Evolutionary conservation across 2,797 vertebrate species (phyloP), one percentile per base, ranked within the genome.

Genomic region (Nyctibius grandis): DNA sequence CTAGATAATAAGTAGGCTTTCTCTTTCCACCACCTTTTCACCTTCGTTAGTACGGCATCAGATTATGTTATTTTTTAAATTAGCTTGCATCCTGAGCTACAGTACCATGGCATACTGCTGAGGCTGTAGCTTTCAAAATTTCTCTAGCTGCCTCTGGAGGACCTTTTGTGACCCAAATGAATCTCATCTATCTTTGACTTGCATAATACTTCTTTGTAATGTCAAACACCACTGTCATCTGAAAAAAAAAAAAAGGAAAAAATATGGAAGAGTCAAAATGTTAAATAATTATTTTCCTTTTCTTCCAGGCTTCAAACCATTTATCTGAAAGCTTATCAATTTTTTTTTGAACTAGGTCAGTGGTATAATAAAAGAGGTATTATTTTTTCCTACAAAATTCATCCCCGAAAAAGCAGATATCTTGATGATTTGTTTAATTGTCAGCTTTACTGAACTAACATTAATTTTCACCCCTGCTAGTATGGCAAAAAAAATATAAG

Each of bases 331-430:
- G 2, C 5, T 19, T 51, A 38, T n/a, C 1, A 25, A 2, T 12
- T 25, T 9, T 15, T 26, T 45, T 50, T 59, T 25, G 10, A 38
- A 3, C 11, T 29, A 29, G 1, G 14, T 16, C 26, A 34, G 15
- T 26, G 3, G 2, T 59, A 45, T 38, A 42, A 38, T n/a, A 42
- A 75, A 81, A 78, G 11, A 68, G 3, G 14, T 19, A 33, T 9
- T 51, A 21, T 59, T 79, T 68, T 11, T 65, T 67, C 25, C 34
- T 47, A 10, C 10, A 9, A 34, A 77, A 25, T 40, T 6, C 5
- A 53, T 34, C 7, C 5, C 6, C 10, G 3, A 16, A 57, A 25
- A 57, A 11, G 0, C 5, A 64, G 6, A 7, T 38, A 18, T 53
- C 12, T 44, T 51, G 9, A 40, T 22, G 20, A 25, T 84, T 78